Evolutionary conservation across 2,888 invertebrate species (phyloP).

Genomic region (Nemapogon koenigi): DNA sequence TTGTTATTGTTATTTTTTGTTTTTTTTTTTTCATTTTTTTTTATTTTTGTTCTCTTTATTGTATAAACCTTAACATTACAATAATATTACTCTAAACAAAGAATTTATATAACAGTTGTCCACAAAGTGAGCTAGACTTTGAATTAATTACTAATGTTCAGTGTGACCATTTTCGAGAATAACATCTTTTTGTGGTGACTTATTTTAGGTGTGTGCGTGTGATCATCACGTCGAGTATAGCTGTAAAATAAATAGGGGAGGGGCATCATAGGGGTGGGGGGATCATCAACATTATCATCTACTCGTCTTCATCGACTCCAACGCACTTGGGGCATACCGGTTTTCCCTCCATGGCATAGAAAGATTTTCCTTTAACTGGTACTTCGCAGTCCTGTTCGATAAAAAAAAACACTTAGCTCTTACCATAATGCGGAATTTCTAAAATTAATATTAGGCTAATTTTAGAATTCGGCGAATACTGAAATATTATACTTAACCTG

Average conservation of each 20-base stretch:
- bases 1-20: constrained; percentile 32
- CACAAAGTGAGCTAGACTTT: constrained; percentile 21
- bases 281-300: constrained; percentile 36
- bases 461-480: background rate
- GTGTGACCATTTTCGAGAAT: constrained; percentile 6
- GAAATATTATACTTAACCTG: constrained; percentile 39
- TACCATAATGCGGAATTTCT: no score
- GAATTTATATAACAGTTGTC: constrained; percentile 57
- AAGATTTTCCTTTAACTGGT: constrained; percentile 92
- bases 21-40: constrained; percentile 37
- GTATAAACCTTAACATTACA: constrained; percentile 55
- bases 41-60: constrained; percentile 61
- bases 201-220: constrained; percentile 23
- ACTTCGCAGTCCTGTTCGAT: constrained; percentile 88
- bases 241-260: constrained; percentile 53
- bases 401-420: constrained; percentile 28
- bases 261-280: constrained; percentile 36
- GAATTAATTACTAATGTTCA: constrained; percentile 3
- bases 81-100: constrained; percentile 58
- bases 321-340: constrained; percentile 95
- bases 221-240: constrained; percentile 40
- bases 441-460: background rate
- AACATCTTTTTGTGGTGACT: constrained; percentile 14
- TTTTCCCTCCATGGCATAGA: constrained; percentile 96
- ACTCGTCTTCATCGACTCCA: constrained; percentile 87